Percentiles rank a stretch among this genome's conserved stretches.
Evolutionary conservation across 2,888 invertebrate species (phyloP).

Genomic region (Drosophila anceps): DNA sequence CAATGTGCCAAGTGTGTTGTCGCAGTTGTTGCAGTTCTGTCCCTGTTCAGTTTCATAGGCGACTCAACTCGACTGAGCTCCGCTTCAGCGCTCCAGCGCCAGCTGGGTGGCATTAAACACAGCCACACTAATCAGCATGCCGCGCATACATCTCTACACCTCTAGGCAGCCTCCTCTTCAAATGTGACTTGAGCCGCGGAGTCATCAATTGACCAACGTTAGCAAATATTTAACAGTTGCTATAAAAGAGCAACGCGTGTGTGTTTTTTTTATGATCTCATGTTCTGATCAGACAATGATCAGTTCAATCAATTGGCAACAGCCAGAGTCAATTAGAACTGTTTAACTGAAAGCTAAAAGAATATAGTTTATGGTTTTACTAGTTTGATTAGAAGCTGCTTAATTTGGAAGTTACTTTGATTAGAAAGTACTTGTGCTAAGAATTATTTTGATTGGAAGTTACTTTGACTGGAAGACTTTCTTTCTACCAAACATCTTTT

Average conservation of each 20-base stretch:
- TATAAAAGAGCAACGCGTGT: not conserved
- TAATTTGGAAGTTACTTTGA: not conserved
- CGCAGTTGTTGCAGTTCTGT: constrained; percentile 9
- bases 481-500: not conserved
- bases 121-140: constrained; percentile 46
- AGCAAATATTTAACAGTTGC: constrained; percentile 27
- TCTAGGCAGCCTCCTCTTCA: constrained; percentile 14
- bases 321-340: not conserved
- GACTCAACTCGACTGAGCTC: not conserved
- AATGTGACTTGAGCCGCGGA: constrained; percentile 27
- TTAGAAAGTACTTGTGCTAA: no score
- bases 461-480: not conserved
- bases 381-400: not conserved
- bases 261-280: constrained; percentile 32
- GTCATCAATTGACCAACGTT: constrained; percentile 38
- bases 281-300: constrained; percentile 8
- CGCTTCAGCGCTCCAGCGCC: constrained; percentile 24
- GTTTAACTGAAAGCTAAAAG: not conserved
- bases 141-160: not conserved
- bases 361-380: not conserved
- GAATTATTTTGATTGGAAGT: not conserved
- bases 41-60: constrained; percentile 1
- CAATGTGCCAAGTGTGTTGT: constrained; percentile 79
- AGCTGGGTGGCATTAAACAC: constrained; percentile 56
- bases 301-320: not conserved